A percentile compares a stretch with the other conserved stretches of the same genome.
phyloP scores from a whole-genome alignment of 2,888 invertebrate species.

The Phasia obesa region DNA sequence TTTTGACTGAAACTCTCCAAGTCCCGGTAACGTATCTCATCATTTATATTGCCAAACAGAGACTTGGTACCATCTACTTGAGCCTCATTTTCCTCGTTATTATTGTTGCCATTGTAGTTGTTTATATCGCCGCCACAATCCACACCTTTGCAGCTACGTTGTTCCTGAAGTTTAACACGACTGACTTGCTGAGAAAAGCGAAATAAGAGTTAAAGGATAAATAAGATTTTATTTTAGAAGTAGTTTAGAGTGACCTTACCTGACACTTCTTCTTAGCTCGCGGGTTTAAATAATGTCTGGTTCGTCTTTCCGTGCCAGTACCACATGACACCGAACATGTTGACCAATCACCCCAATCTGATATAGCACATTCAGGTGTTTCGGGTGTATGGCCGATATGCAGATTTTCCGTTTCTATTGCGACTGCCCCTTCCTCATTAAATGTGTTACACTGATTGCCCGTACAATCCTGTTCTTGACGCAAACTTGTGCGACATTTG shows the following conservation, averaged over 20 bases:
- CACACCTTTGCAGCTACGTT: slow-evolving; percentile 82
- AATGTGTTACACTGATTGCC: slow-evolving; percentile 78
- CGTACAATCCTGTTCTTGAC: slow-evolving; percentile 82
- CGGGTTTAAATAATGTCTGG: slow-evolving; percentile 86
- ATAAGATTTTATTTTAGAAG: not conserved
- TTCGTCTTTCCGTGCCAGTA: slow-evolving; percentile 87
- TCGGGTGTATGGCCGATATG: slow-evolving; percentile 76
- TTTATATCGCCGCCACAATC: slow-evolving; percentile 76
- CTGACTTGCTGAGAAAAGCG: slow-evolving; percentile 75
- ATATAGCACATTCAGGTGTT: slow-evolving; percentile 87
- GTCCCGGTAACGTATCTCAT: slow-evolving; percentile 72
- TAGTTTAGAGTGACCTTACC: slow-evolving; percentile 75
- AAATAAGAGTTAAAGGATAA: not conserved
- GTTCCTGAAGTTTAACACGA: slow-evolving; percentile 83
- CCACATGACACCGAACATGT: slow-evolving; percentile 90
- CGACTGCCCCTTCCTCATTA: slow-evolving; percentile 75
- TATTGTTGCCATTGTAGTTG: slow-evolving; percentile 50
- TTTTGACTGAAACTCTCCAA: slow-evolving; percentile 79
- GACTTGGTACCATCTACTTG: slow-evolving; percentile 74
- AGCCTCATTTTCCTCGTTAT: slow-evolving; percentile 71
- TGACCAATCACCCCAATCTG: slow-evolving; percentile 91
- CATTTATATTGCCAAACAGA: slow-evolving; percentile 68
- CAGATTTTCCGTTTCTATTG: slow-evolving; percentile 59
- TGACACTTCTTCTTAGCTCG: slow-evolving; percentile 87
- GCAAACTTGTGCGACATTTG: slow-evolving; percentile 77